Evolutionary conservation across 35 echinoderm and acorn worm species (phyloP).

Genomic region (Apostichopus parvimensis): DNA sequence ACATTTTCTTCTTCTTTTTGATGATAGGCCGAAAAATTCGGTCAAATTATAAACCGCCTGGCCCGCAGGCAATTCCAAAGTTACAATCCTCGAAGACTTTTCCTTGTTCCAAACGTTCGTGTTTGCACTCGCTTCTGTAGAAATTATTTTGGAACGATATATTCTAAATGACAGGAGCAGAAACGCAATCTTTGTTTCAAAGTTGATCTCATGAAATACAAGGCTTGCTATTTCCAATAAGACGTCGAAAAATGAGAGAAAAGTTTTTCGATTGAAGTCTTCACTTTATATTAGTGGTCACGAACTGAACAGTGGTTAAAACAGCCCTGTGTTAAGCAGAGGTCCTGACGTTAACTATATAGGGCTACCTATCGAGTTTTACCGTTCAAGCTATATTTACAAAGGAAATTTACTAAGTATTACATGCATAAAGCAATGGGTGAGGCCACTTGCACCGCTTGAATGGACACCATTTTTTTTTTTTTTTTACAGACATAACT

Average conservation of each 20-base stretch:
- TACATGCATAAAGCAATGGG: neutral
- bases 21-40: neutral
- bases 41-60: neutral
- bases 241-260: neutral
- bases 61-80: neutral
- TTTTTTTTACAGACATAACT: neutral
- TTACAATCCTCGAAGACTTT: neutral
- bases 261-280: neutral
- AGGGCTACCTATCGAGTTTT: neutral
- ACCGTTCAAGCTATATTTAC: neutral
- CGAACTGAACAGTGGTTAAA: neutral
- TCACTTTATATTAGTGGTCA: neutral
- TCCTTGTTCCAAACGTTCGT: neutral
- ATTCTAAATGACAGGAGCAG: neutral
- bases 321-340: neutral
- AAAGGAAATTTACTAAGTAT: neutral
- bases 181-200: neutral
- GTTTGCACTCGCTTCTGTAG: neutral
- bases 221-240: neutral
- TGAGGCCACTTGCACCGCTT: neutral
- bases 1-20: neutral
- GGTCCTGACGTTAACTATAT: neutral
- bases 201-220: neutral
- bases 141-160: neutral
- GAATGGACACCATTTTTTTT: neutral